phyloP scores from a whole-genome alignment of 2,888 invertebrate genomes.

The Herminia tarsipennalis region DNA sequence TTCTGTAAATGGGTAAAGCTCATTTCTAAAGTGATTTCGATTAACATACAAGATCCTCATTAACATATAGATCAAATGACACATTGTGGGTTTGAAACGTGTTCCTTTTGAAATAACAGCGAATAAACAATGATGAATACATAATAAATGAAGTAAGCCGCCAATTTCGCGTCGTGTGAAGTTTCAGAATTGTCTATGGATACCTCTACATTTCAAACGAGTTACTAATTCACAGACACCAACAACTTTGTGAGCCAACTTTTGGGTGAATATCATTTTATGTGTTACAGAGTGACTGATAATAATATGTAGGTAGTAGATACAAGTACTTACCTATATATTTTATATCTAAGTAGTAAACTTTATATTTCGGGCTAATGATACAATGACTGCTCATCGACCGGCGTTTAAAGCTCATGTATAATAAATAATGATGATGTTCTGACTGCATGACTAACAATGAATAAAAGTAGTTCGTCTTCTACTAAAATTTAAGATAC shows the following conservation, averaged over 20 bases:
- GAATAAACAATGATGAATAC: conserved; percentile 16
- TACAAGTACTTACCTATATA: conserved; percentile 4
- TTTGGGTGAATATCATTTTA: conserved; percentile 4
- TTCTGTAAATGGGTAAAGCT: no score
- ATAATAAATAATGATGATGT: no score
- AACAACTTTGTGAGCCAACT: conserved; percentile 6
- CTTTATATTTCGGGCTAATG: no score
- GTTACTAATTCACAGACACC: conserved; percentile 10
- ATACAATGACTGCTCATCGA: no score
- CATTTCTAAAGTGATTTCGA: no score
- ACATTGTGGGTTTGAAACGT: not conserved
- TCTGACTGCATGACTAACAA: no score
- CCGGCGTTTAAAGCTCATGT: no score
- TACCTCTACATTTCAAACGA: conserved; percentile 21
- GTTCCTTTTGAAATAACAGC: conserved; percentile 12
- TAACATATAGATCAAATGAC: not conserved
- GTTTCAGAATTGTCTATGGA: conserved; percentile 1
- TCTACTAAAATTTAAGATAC: no score
- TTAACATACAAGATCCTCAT: no score
- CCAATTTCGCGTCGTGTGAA: not conserved
- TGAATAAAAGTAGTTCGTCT: no score
- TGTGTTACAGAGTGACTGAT: not conserved
- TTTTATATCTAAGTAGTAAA: no score
- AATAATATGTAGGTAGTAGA: not conserved
- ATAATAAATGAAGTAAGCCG: conserved; percentile 10